Evolutionary conservation across 2,113 vertebrate genomes (phyloP), one percentile per base, ranked within the genome.

Genomic region (Apistogramma diplotaenia): DNA sequence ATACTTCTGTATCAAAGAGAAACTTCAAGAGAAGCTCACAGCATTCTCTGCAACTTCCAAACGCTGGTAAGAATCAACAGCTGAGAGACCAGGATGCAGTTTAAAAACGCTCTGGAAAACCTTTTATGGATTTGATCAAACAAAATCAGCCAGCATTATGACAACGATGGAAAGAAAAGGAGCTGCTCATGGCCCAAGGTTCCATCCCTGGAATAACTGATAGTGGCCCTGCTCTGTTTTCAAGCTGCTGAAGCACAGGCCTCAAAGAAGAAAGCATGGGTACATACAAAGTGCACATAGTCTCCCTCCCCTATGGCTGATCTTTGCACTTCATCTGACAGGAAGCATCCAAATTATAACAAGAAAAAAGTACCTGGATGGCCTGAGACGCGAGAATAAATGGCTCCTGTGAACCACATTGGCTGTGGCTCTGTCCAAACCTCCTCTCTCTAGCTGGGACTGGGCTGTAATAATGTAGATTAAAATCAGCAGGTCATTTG

Each of bases 401-500:
- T 29, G 51, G 16, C n/a, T 18, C 9, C 19, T 33, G 3, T 74
- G 21, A 65, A 53, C 31, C 49, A 40, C 60, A 65, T 8, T 6
- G 12, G 12, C 70, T 76, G 60, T 49, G 58, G 40, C 23, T 49
- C 62, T 29, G 5, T 23, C 15, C 58, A 79, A 40, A 46, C 56
- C 73, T 83, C 76, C 37, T 89, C 61, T 21, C 27, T 91, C 70
- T 62, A 54, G 37, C 86, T 76, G 78, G 59, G 37, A 37, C 31
- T 78, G 76, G 81, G 51, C 65, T 78, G 73, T 76, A 86, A 78
- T 87, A 65, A 82, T 85, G 81, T 76, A 75, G 11, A 71, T 77
- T 83, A 55, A 77, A 81, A 55, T n/a, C 25, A 79, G 23, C 4
- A 15, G 55, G 71, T 76, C 84, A 72, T 89, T 85, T 82, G 82